Evolutionary conservation across 2,888 invertebrate genomes (phyloP), one percentile per base, ranked within the genome.

Genomic region (Kryphioiulus occultus): DNA sequence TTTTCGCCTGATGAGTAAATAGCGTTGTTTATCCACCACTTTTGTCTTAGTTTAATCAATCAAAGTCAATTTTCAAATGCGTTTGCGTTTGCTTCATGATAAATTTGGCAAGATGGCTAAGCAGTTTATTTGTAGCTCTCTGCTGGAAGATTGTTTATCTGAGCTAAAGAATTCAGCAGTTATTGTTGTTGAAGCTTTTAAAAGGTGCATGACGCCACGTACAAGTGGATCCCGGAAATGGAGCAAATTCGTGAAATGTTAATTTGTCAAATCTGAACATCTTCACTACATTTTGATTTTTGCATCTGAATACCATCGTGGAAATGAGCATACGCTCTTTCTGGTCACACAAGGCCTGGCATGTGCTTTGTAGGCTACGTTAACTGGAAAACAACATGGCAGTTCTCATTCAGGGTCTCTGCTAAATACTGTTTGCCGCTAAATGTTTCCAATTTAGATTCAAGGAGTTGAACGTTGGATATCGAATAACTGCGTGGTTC

Each of bases 251-350:
- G 26, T 78, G 30, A 30, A 30, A 78, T 30, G 78, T 15, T 30
- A 30, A 78, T 78, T 78, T 15, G 30, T 26, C 15, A 3, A 30
- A 78, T 78, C 78, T 78, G 9, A 78, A 22, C 78, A 78, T 78
- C 78, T 78, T 30, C 15, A 30, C 78, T 78, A 78, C 22, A 78
- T 78, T 78, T 78, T 78, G 26, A 26, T 78, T 78, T 53, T 78
- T 78, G 78, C 78, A 78, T 78, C 15, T 3, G 78, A 78, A 78
- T 30, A 22, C 30, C 22, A 22, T 68, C 22, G 59, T 68, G 59
- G 59, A n/a, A 44, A 22, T 4, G 19, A n/a, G 22, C 9, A 68
- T n/a, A 12, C 7, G 19, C 59, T 7, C 59, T 9, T 22, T 22
- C 59, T 7, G 22, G n/a, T 59, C 53, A 59, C n/a, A 7, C 2